These are phyloP conservation scores for Hoplodrina ambigua DNA, from an alignment of 2,888 invertebrate genomes.

Conservation along the genomic window DNA sequence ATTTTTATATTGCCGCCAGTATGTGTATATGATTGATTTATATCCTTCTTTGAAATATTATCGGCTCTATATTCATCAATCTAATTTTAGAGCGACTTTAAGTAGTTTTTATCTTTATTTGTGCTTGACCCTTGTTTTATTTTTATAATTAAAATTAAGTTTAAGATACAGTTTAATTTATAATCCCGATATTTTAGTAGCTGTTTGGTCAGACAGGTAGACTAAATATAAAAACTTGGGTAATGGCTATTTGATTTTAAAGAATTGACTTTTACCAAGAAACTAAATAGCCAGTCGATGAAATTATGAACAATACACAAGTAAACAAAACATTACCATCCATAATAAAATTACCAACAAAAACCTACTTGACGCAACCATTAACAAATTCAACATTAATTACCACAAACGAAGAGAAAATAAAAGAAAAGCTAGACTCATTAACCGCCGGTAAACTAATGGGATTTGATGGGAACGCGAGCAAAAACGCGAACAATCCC, in stretches of 20 bases:
- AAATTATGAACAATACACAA: not conserved
- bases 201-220: not conserved
- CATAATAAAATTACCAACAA: constrained; percentile 38
- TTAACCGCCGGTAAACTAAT: constrained; percentile 66
- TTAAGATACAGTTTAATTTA: constrained; percentile 38
- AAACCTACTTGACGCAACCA: constrained; percentile 45
- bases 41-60: constrained; percentile 57
- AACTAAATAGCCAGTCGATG: not conserved
- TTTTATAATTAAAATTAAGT: constrained; percentile 36
- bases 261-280: not conserved
- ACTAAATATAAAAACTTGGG: not conserved
- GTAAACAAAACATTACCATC: not conserved
- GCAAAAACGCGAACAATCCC: constrained; percentile 73
- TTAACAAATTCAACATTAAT: constrained; percentile 59
- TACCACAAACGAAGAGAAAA: constrained; percentile 53
- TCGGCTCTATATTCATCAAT: constrained; percentile 50
- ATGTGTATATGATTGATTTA: constrained; percentile 49
- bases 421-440: constrained; percentile 71
- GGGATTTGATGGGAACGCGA: constrained; percentile 70
- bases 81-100: constrained; percentile 48
- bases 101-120: constrained; percentile 53
- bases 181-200: not conserved
- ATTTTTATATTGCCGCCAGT: constrained; percentile 32
- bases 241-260: not conserved
- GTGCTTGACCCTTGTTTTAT: constrained; percentile 51